Conservation (phyloP, 2,113 vertebrate genomes). For the Pleuronectes platessa region DNA sequence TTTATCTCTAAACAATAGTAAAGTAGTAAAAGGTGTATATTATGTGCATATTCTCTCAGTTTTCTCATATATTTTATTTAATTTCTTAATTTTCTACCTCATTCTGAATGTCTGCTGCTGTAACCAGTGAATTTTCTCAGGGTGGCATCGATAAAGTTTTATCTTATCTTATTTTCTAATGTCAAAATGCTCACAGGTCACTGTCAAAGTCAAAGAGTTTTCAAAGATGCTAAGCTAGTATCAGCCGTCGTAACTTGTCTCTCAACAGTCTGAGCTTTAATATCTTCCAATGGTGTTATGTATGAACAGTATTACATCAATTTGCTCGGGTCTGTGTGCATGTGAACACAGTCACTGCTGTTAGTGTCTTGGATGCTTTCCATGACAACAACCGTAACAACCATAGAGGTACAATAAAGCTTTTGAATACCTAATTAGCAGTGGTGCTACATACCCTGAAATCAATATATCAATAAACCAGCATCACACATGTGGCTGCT, state of each 20-base stretch:
- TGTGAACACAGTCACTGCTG: conserved; percentile 14
- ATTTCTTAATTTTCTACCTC: too few species aligned
- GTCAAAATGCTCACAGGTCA: not conserved
- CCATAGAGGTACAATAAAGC: not conserved
- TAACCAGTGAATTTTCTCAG: too few species aligned
- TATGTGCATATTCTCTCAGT: too few species aligned
- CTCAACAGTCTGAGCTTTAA: conserved; percentile 4
- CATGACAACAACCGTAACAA: not conserved
- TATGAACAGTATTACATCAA: conserved; percentile 13
- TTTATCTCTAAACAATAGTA: too few species aligned
- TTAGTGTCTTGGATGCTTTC: too few species aligned
- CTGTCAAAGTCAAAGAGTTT: conserved; percentile 14
- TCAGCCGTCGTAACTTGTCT: conserved; percentile 14
- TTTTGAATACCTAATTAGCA: not conserved
- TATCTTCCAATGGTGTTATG: not conserved
- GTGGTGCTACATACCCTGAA: not conserved
- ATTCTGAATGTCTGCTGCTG: too few species aligned
- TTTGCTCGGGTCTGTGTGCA: conserved; percentile 1
- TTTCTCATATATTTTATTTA: too few species aligned
- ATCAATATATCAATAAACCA: not conserved
- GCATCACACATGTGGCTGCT: not conserved
- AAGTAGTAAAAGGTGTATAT: too few species aligned
- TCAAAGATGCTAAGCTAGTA: conserved; percentile 33
- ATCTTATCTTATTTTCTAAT: not conserved
- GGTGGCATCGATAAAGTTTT: too few species aligned